Percentiles rank a stretch among this genome's conserved stretches.
Evolutionary conservation across 2,113 vertebrate species (phyloP).

Genomic region (Brachyistius frenatus): DNA sequence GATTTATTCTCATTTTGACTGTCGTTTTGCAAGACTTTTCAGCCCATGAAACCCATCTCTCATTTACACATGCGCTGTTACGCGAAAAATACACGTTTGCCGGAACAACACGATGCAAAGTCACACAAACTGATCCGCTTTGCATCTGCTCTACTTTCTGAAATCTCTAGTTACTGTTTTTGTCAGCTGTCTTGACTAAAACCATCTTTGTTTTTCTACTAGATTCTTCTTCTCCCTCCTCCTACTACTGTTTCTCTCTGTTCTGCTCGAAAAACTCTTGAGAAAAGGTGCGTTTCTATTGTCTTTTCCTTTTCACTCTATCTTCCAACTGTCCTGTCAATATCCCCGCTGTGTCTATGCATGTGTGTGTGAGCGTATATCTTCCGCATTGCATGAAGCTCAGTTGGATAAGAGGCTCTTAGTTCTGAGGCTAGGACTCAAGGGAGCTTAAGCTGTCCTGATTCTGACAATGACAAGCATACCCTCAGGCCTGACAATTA

Average conservation of each 20-base stretch:
- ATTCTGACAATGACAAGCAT: constrained; percentile 76
- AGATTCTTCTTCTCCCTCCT: constrained; percentile 62
- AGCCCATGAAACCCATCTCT: not conserved
- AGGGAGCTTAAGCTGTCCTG: constrained; percentile 67
- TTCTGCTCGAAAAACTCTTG: constrained; percentile 73
- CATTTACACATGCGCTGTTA: constrained; percentile 1
- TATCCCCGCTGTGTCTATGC: constrained; percentile 24
- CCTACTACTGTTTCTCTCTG: constrained; percentile 69
- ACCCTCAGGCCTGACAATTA: constrained; percentile 71
- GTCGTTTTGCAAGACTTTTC: too few species aligned
- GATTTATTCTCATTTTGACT: not conserved
- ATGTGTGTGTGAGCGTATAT: constrained; percentile 20
- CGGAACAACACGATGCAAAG: constrained; percentile 17
- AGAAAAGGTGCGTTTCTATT: constrained; percentile 72
- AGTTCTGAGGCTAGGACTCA: constrained; percentile 63
- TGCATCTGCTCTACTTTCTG: constrained; percentile 49
- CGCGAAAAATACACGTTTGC: constrained; percentile 18
- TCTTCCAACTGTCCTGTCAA: constrained; percentile 64
- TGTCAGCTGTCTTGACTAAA: constrained; percentile 78
- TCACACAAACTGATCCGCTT: constrained; percentile 21
- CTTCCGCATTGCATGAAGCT: constrained; percentile 44
- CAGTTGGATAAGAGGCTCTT: constrained; percentile 64
- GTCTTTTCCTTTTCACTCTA: constrained; percentile 44
- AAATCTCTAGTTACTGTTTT: constrained; percentile 47
- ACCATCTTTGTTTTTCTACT: constrained; percentile 76